A percentile compares a stretch with the other conserved stretches of the same genome.
These are phyloP conservation scores for Heliocidaris tuberculata DNA, from an alignment of 35 echinoderm and acorn worm species.

Conservation along the genomic window DNA sequence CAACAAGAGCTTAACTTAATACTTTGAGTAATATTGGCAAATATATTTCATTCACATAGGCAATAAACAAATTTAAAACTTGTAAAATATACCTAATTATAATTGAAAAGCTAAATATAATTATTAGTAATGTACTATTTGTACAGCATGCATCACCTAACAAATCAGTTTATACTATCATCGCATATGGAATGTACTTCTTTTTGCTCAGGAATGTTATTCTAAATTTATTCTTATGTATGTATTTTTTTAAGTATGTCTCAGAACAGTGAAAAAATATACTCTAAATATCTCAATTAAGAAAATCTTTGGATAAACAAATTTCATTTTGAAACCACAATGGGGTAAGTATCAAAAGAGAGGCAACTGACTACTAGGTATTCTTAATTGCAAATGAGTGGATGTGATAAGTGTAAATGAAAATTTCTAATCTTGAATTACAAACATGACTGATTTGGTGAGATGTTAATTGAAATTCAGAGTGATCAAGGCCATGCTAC, in stretches of 20 bases:
- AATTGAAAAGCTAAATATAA: background rate
- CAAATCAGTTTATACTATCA: background rate
- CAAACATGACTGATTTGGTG: too few species aligned
- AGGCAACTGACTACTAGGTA: too few species aligned
- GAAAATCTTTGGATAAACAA: too few species aligned
- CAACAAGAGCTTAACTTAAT: background rate
- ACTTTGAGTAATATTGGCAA: background rate
- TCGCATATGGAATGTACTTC: background rate
- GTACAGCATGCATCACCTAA: background rate
- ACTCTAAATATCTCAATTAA: background rate
- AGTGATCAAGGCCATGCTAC: too few species aligned
- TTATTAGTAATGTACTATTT: background rate
- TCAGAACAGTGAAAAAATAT: background rate
- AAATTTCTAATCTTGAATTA: too few species aligned
- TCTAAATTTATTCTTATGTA: background rate
- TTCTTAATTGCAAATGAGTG: too few species aligned
- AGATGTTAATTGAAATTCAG: too few species aligned
- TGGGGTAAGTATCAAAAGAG: too few species aligned
- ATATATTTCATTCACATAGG: background rate
- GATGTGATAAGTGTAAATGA: too few species aligned
- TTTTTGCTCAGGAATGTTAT: background rate
- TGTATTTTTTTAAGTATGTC: background rate
- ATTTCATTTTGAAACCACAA: too few species aligned
- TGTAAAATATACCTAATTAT: background rate
- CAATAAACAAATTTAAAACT: background rate